Base-by-base conservation (phyloP, 2,888 invertebrate species). In the Patella caerulea region DNA sequence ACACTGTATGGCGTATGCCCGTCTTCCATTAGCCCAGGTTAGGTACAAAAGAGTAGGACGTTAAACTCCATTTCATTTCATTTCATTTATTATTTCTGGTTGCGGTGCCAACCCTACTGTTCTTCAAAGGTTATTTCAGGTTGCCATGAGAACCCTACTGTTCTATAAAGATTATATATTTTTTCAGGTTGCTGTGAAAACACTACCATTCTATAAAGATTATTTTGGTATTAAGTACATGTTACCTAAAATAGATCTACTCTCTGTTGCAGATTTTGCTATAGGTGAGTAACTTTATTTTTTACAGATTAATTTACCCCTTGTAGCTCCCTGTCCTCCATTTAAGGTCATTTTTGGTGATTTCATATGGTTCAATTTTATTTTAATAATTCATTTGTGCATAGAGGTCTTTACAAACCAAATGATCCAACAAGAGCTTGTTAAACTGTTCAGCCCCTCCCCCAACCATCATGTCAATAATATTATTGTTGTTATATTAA, bases 191-290 rank as follows among this genome's bases (percentile, higher is more conserved):
- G 96, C 97, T 17, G 95, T 95, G 1, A 95, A 96, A 92, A 96
- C 97, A 45, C 92, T 99, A 78, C 97, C 97, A 0, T 99, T 96
- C 90, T 98, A 97, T 92, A 96, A 97, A 87, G 95, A 96, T 76
- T 98, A 98, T 92, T 98, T 99, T 92, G 95, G 96, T 83, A 96
- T 98, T 87, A 95, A 96, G 1, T 98, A 98, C 93, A 98, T 98
- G 0, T 92, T 99, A 83, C 98, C 98, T 29, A 99, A 99, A 92
- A 96, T 98, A 92, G 98, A 98, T 92, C 93, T 98, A 77, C 96
- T 99, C 87, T 98, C 98, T 14, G 96, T 99, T 88, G 96, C 98
- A 3, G 98, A 98, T 91, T 98, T 98, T 91, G 95, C 96, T 75
- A 95, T 96, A 81, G 97, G 94, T 93, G 83, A 74, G 74, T 71